Evolutionary conservation across 2,888 invertebrate genomes (phyloP).

Genomic region (Thymelicus sylvestris): DNA sequence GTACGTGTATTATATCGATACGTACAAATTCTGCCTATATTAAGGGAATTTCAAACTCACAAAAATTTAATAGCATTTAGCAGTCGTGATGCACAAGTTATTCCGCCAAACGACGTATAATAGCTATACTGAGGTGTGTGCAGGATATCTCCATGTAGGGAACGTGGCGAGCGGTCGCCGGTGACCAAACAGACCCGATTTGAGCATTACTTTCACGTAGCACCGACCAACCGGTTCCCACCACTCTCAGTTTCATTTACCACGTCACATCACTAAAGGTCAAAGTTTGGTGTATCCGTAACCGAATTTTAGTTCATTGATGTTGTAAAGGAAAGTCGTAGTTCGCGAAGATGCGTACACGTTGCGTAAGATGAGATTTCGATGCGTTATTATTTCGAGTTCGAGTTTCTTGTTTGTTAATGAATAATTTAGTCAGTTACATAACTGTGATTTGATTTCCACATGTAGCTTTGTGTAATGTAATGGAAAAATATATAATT

Average conservation of each 20-base stretch:
- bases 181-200: constrained; percentile 17
- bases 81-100: not conserved
- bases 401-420: not conserved
- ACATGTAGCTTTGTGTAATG: not conserved
- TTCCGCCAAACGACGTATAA: not conserved
- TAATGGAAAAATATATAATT: too few species aligned
- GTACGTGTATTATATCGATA: too few species aligned
- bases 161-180: constrained; percentile 4
- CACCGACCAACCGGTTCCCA: not conserved
- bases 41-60: too few species aligned
- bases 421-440: not conserved
- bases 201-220: constrained; percentile 26
- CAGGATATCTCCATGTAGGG: constrained; percentile 22
- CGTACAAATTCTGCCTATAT: too few species aligned
- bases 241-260: constrained; percentile 18
- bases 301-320: not conserved
- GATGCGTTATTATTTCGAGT: not conserved
- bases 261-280: constrained; percentile 31
- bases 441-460: not conserved
- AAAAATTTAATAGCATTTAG: too few species aligned
- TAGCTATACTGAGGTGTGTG: not conserved
- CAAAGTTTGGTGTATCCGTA: constrained; percentile 5
- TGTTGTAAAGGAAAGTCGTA: constrained; percentile 4
- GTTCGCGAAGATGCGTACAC: not conserved
- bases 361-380: constrained; percentile 12